Base-by-base conservation (phyloP, 2,113 vertebrate genomes). In the Nymphicus hollandicus region DNA sequence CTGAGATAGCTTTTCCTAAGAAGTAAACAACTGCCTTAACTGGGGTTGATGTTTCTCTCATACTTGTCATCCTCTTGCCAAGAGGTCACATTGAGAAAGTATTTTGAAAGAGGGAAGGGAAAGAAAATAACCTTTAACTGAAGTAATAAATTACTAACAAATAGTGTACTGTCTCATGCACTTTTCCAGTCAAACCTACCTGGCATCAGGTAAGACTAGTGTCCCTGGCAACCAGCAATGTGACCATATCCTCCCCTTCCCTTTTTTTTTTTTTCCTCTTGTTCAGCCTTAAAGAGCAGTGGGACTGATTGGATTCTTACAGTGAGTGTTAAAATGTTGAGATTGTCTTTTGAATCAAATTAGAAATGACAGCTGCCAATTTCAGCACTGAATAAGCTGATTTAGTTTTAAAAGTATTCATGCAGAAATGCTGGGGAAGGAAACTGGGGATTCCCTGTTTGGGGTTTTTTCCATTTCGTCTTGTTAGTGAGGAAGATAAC, bases 181-280 rank as follows among this genome's bases (percentile, higher is more conserved):
- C 24, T 79, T 90, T 13, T 12, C 11, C 37, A 81, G 41, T 81
- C 53, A 77, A 39, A 80, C 27, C 17, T 72, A 27, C 49, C 47
- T 69, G 76, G 20, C 29, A 13, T 56, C 39, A 65, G 53, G 35
- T 86, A 28, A 93, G 55, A 72, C 73, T 28, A 69, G 4, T 16
- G 24, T 56, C 24, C 29, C 33, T 0, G 1, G n/a, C 73, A 92
- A 49, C 18, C 15, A 78, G 22, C 60, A 71, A 19, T 2, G 0
- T 39, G 33, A 8, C 39, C 7, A 2, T 78, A 39, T 64, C 29
- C 15, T 93, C 95, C 27, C 13, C 13, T 89, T 76, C 13, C 2
- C 19, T 56, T 76, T 86, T 71, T 56, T 76, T 86, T 71, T 71
- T 64, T n/a, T 23, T 7, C 7, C 13, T 79, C 19, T 46, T 85